Percentiles rank a stretch among this genome's conserved stretches.
Conservation (phyloP, 1,140 invertebrate genomes). For the Cydia strobilella region DNA sequence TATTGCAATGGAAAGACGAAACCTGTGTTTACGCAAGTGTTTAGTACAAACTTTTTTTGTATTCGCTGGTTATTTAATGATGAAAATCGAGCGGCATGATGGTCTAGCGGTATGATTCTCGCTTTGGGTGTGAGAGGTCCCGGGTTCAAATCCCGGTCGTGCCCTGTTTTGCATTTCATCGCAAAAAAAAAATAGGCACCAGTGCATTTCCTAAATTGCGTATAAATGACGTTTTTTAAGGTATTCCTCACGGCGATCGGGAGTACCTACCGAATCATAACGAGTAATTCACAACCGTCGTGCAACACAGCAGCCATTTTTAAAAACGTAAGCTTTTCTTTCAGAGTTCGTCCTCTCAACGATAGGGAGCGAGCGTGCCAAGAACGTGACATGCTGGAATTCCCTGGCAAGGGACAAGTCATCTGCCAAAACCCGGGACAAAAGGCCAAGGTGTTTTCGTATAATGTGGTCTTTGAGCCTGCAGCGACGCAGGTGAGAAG, state of each 20-base stretch:
- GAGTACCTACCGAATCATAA: no score
- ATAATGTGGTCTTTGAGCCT: constrained; percentile 94
- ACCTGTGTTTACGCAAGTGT: no score
- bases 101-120: constrained; percentile 32
- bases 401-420: constrained; percentile 90
- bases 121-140: constrained; percentile 31
- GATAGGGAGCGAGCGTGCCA: constrained; percentile 84
- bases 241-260: no score
- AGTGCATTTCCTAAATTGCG: no score
- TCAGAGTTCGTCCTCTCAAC: constrained; percentile 86
- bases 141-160: constrained; percentile 31
- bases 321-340: neutral
- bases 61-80: neutral
- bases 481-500: constrained; percentile 86
- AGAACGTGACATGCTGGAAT: constrained; percentile 84
- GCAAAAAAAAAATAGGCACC: neutral
- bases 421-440: constrained; percentile 82
- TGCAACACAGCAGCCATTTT: no score
- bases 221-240: no score
- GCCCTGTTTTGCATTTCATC: neutral
- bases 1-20: no score
- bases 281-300: no score
- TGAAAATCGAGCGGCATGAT: constrained; percentile 12
- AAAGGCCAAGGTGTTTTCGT: constrained; percentile 90
- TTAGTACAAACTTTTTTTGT: no score